Percentiles rank a stretch among this genome's conserved stretches.
Conservation (phyloP, 2,888 invertebrate species). For the Catocala fraxini region DNA sequence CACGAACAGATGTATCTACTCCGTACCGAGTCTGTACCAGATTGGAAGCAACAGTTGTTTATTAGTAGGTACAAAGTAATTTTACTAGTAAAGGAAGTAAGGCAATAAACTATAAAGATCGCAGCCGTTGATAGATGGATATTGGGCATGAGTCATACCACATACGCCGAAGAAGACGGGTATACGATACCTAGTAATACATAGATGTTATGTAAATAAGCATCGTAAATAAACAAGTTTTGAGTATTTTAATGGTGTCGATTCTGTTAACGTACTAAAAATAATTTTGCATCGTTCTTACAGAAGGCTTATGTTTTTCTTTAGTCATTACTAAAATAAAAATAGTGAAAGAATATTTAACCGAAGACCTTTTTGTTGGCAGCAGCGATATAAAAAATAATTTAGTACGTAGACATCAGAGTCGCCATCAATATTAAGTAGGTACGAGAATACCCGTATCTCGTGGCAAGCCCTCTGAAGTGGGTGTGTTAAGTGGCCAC, state of each 20-base stretch:
- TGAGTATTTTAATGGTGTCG: not conserved
- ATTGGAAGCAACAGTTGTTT: conserved; percentile 13
- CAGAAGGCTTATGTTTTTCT: too few relatives aligned
- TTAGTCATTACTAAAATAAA: too few relatives aligned
- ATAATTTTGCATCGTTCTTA: too few relatives aligned
- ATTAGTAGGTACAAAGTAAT: conserved; percentile 16
- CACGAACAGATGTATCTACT: conserved; percentile 8
- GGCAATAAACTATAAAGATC: conserved; percentile 21
- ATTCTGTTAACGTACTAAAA: too few relatives aligned
- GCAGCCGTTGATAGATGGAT: conserved; percentile 15
- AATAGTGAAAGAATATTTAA: too few relatives aligned
- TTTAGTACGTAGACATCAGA: not conserved
- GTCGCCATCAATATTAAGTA: not conserved
- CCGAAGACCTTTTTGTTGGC: too few relatives aligned
- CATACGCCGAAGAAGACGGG: not conserved
- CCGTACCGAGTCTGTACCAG: conserved; percentile 1
- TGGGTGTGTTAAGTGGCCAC: not conserved
- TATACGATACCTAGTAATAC: not conserved
- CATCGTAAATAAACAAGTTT: not conserved
- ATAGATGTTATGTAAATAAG: not conserved
- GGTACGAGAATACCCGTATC: not conserved
- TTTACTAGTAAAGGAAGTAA: conserved; percentile 23
- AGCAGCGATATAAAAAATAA: too few relatives aligned
- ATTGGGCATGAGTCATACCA: conserved; percentile 5
- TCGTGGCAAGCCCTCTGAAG: conserved; percentile 1